Conservation (phyloP, 2,797 vertebrate species). For the Megaceryle alcyon region DNA sequence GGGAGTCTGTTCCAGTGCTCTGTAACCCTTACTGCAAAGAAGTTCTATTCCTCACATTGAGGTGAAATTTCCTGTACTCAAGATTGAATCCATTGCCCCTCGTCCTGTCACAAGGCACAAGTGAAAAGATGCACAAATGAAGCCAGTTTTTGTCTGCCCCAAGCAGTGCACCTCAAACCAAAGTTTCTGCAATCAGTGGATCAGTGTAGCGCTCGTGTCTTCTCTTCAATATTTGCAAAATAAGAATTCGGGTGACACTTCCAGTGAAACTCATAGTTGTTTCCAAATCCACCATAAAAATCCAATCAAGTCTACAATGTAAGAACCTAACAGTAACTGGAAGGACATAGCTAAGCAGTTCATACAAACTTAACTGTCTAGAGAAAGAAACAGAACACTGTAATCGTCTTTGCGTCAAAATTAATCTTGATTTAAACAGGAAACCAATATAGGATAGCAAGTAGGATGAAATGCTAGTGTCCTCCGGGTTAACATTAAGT, state of each 20-base stretch:
- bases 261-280: background rate
- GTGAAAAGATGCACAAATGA: background rate
- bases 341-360: background rate
- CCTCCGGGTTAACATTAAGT: constrained; percentile 26
- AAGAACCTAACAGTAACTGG: background rate
- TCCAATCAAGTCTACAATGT: background rate
- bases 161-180: background rate
- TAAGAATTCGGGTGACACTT: background rate
- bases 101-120: no score
- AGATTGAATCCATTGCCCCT: no score
- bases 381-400: background rate
- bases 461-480: background rate
- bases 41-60: no score
- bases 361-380: background rate
- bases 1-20: no score
- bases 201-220: background rate
- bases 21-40: no score
- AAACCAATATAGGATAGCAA: constrained; percentile 2
- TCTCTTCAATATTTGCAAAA: background rate
- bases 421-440: constrained; percentile 45
- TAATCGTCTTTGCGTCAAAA: background rate
- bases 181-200: background rate
- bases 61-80: no score
- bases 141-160: background rate
- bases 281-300: background rate